Base-by-base conservation (phyloP, 2,888 invertebrate genomes). In the Liopterus haemorrhoidalis region DNA sequence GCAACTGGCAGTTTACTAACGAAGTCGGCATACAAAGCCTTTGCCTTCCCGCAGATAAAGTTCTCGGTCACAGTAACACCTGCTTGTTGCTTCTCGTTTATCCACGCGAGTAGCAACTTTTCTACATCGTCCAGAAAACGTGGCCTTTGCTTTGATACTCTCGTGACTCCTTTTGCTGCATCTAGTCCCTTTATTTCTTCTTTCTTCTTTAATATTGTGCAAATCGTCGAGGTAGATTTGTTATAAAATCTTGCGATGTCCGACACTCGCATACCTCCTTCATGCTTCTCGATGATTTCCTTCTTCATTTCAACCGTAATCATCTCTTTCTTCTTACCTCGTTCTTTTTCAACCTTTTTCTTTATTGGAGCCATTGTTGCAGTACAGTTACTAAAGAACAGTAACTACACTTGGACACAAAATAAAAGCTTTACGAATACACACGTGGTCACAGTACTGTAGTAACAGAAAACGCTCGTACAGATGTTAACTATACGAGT, bases 11-110 rank as follows among this genome's bases (percentile, higher is more conserved):
- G 12, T 27, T 50, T 42, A 8, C 22, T 49, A 25, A 48, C 19
- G 22, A 53, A 35, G 30, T 53, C 49, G 9, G 38, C 42, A 37
- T 44, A 39, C 6, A 53, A 36, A 9, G 12, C 39, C 38, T 39
- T 45, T 33, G 48, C 53, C 42, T 51, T 49, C 45, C 46, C 39
- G 41, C 49, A 50, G 49, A n/a, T n/a, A n/a, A n/a, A n/a, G n/a
- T n/a, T n/a, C n/a, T n/a, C n/a, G n/a, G n/a, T n/a, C n/a, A n/a
- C 20, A 33, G 32, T 46, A 44, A 46, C 45, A 24, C 45, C 46
- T 46, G 25, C 28, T 18, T 40, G 33, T 41, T 50, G 48, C 24
- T 48, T 51, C 41, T 53, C 49, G 33, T 47, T 51, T 43, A 52
- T 49, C 50, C 50, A 51, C 39, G 43, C 37, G 3, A 49, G 24